These are phyloP conservation scores for Peromyscus aztecus DNA, from an alignment of 2,797 vertebrate species.

Conservation along the genomic window DNA sequence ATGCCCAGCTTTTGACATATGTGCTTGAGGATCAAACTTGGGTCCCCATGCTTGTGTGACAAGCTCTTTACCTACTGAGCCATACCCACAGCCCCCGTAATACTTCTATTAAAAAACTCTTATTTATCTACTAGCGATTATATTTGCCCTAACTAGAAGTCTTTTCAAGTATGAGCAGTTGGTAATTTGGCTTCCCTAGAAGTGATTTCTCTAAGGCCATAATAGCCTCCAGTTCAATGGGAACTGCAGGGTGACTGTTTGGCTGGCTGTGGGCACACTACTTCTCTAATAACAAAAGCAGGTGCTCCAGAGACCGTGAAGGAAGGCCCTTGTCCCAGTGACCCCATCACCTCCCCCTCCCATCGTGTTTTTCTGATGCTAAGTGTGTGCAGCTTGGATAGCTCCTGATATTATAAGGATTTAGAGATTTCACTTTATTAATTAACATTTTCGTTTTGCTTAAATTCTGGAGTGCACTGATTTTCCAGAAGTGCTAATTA, in stretches of 20 bases:
- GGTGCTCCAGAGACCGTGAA: accelerated
- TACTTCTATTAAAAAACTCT: neutral
- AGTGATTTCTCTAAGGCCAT: neutral
- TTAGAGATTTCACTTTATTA: conserved; percentile 68
- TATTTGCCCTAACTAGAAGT: neutral
- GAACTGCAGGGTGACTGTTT: accelerated
- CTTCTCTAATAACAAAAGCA: neutral
- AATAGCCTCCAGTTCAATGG: neutral
- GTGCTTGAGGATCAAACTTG: neutral
- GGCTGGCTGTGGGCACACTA: accelerated
- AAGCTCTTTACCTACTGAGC: neutral
- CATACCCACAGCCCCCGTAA: neutral
- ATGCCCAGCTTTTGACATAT: neutral
- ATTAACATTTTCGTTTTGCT: conserved; percentile 70
- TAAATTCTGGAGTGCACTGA: conserved; percentile 50
- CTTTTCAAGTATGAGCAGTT: neutral
- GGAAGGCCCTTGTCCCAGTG: accelerated
- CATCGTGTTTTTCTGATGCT: neutral
- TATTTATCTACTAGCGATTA: neutral
- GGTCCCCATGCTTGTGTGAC: neutral
- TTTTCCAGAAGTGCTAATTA: conserved; percentile 76
- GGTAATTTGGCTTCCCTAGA: neutral
- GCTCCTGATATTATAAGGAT: conserved; percentile 47
- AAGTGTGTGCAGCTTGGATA: neutral
- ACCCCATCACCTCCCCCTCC: neutral